phyloP scores from a whole-genome alignment of 2,113 vertebrate species.

The Oncorhynchus masou region DNA sequence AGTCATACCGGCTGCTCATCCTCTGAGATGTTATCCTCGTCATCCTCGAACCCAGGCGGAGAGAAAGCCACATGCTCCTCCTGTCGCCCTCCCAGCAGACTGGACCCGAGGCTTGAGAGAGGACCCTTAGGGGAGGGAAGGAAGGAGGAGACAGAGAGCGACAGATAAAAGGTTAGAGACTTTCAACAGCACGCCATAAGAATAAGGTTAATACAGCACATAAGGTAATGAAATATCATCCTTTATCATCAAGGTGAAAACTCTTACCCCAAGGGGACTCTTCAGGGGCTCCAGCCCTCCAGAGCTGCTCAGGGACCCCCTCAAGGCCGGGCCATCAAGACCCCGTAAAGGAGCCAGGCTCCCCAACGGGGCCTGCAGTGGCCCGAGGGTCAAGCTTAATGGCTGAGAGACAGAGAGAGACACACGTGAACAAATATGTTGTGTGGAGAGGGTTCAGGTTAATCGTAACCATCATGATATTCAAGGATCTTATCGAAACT shows the following conservation, averaged over 20 bases:
- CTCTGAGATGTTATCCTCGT: slow-evolving; percentile 75
- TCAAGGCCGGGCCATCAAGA: slow-evolving; percentile 35
- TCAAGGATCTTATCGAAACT: not conserved
- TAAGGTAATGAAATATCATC: too few species aligned
- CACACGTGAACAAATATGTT: not conserved
- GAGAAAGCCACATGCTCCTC: slow-evolving; percentile 63
- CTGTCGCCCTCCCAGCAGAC: slow-evolving; percentile 55
- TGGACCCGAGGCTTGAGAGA: slow-evolving; percentile 45
- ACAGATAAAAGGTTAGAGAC: not conserved
- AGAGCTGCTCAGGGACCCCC: slow-evolving; percentile 45
- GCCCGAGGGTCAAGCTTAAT: slow-evolving; percentile 62
- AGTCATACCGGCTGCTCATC: slow-evolving; percentile 53
- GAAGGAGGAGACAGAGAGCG: not conserved
- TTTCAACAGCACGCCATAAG: too few species aligned
- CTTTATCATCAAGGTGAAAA: too few species aligned
- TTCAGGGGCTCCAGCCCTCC: slow-evolving; percentile 69
- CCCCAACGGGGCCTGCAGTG: slow-evolving; percentile 55
- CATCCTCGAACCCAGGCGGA: slow-evolving; percentile 52
- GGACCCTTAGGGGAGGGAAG: slow-evolving; percentile 38
- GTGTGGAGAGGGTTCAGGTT: not conserved
- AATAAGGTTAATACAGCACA: too few species aligned
- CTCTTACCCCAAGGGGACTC: slow-evolving; percentile 54
- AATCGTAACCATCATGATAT: not conserved
- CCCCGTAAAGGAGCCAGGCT: slow-evolving; percentile 75
- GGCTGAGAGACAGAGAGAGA: slow-evolving; percentile 56